Base-by-base conservation (phyloP, 1,140 invertebrate species). In the Drosophila sp. region DNA sequence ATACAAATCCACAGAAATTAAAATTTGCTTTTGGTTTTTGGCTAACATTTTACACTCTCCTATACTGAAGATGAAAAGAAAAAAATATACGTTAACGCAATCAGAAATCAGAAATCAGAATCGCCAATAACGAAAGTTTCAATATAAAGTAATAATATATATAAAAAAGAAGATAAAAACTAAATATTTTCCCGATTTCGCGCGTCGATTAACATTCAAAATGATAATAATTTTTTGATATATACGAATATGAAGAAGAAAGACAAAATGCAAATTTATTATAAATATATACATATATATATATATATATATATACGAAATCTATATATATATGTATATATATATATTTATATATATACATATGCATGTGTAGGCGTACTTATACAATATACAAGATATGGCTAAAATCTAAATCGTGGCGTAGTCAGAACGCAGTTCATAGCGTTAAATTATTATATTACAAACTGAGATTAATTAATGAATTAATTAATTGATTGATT, bases 151-250 rank as follows among this genome's bases (percentile, higher is more conserved):
- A 43, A 40, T 27, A 53, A 29, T 13, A 41, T 40, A n/a, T n/a
- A n/a, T n/a, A n/a, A n/a, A n/a, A n/a, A n/a, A n/a, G n/a, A 61
- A 54, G 25, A 25, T 36, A 32, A 7, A 45, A 32, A 64, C 38
- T n/a, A 54, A 34, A 53, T 41, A 41, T 45, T 69, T 61, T 63
- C 48, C 65, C 71, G 54, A 87, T 78, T 75, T 67, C 71, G 71
- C 82, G 82, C 83, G 76, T 78, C 82, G 67, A 81, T 80, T 72
- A 73, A 78, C 71, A 72, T 66, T 86, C 59, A 78, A 81, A 73
- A 87, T 89, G 83, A 89, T 89, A 89, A 89, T 89, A 89, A 89
- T 89, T 89, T 89, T 87, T 87, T 83, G 70, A 87, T 77, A 87
- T 76, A 81, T 72, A 69, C 41, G 45, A 53, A 50, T 18, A 72